Conservation (phyloP, 2,113 vertebrate species). For the Upupa epops region DNA sequence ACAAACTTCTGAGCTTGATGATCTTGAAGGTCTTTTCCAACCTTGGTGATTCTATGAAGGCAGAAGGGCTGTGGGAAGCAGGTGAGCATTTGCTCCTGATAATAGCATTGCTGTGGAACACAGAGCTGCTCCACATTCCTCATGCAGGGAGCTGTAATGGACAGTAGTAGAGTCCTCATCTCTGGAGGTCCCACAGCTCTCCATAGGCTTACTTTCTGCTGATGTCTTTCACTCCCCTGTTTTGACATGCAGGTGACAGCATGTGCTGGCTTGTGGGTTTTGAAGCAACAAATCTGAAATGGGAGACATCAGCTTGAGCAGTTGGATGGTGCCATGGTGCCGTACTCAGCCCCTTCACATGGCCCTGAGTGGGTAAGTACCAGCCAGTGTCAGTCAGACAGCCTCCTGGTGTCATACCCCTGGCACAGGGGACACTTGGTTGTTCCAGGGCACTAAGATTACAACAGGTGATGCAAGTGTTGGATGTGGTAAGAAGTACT, state of each 20-base stretch:
- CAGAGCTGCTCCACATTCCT: rapidly evolving
- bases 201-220: neutral
- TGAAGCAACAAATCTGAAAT: rapidly evolving
- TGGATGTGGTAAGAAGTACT: neutral
- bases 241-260: neutral
- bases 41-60: neutral
- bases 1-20: neutral
- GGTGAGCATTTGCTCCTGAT: neutral
- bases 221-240: neutral
- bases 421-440: rapidly evolving
- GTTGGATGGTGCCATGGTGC: rapidly evolving
- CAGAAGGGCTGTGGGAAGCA: neutral
- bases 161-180: too few relatives aligned
- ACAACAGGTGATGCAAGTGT: neutral
- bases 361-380: rapidly evolving
- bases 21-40: too few relatives aligned
- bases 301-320: rapidly evolving
- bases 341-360: neutral
- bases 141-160: too few relatives aligned
- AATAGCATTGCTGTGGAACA: neutral
- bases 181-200: neutral
- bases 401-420: rapidly evolving
- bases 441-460: neutral
- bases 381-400: rapidly evolving
- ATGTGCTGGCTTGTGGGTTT: rapidly evolving